A percentile compares a stretch with the other conserved stretches of the same genome.
These are phyloP conservation scores for Geococcyx californianus DNA, from an alignment of 2,113 vertebrate genomes.

Conservation along the genomic window DNA sequence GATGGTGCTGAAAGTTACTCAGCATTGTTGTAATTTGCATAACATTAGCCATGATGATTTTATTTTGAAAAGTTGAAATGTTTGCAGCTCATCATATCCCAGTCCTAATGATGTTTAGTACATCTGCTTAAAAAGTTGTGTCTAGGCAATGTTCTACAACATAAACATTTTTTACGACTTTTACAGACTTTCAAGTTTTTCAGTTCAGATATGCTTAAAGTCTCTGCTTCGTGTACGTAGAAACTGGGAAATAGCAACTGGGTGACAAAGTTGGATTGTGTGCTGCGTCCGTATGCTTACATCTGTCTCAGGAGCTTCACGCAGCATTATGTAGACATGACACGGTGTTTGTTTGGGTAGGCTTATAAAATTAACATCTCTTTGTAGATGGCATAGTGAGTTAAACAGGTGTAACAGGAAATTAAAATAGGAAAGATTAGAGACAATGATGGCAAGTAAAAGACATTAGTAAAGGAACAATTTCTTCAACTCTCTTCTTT, in stretches of 20 bases:
- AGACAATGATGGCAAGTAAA: background rate
- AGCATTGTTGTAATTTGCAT: slow-evolving; percentile 73
- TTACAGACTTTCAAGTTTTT: slow-evolving; percentile 48
- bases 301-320: background rate
- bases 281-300: background rate
- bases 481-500: background rate
- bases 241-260: slow-evolving; percentile 29
- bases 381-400: slow-evolving; percentile 34
- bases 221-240: background rate
- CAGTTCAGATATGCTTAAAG: slow-evolving; percentile 30
- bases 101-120: slow-evolving; percentile 56
- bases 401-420: slow-evolving; percentile 21
- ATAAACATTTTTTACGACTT: slow-evolving; percentile 61
- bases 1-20: slow-evolving; percentile 68
- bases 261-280: background rate
- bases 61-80: slow-evolving; percentile 71
- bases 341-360: background rate
- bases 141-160: slow-evolving; percentile 44
- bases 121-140: slow-evolving; percentile 70
- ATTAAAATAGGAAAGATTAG: background rate
- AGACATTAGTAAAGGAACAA: background rate
- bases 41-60: slow-evolving; percentile 70
- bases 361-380: background rate
- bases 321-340: background rate
- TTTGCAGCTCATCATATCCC: slow-evolving; percentile 69